Conservation (phyloP, 2,797 vertebrate genomes). For the Poeciliopsis turneri region DNA sequence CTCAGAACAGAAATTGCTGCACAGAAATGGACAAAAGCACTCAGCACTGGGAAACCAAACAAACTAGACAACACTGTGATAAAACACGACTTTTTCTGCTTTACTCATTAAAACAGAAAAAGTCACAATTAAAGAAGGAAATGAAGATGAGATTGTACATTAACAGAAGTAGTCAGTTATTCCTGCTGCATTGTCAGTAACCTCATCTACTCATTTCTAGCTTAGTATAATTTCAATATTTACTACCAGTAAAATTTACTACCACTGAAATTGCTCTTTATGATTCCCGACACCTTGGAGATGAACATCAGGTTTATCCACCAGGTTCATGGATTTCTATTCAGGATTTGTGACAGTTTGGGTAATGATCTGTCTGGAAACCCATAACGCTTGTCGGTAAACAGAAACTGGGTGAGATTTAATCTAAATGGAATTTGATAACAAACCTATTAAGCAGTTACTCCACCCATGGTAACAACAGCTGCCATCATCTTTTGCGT, state of each 20-base stretch:
- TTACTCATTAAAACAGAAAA: not conserved
- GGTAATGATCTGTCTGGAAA: not conserved
- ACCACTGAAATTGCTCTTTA: not conserved
- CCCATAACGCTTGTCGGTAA: not conserved
- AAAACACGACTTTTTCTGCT: not conserved
- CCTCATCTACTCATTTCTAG: not conserved
- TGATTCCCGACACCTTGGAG: not conserved
- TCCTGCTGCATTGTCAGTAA: not conserved
- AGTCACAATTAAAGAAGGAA: not conserved
- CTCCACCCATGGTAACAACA: not conserved
- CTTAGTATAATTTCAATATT: not conserved
- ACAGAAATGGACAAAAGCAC: not conserved
- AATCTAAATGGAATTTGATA: not conserved
- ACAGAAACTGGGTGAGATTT: not conserved
- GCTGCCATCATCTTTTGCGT: not conserved
- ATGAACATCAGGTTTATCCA: not conserved
- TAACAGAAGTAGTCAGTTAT: not conserved
- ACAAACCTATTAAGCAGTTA: not conserved
- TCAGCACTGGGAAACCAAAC: not conserved
- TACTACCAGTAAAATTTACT: not conserved
- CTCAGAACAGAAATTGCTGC: not conserved
- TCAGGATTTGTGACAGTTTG: not conserved
- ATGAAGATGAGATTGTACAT: not conserved
- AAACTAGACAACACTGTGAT: not conserved
- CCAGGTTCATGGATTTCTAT: not conserved